A percentile compares a stretch with the other conserved stretches of the same genome.
Conservation (phyloP, 2,888 invertebrate species). For the Glaucopsyche alexis region DNA sequence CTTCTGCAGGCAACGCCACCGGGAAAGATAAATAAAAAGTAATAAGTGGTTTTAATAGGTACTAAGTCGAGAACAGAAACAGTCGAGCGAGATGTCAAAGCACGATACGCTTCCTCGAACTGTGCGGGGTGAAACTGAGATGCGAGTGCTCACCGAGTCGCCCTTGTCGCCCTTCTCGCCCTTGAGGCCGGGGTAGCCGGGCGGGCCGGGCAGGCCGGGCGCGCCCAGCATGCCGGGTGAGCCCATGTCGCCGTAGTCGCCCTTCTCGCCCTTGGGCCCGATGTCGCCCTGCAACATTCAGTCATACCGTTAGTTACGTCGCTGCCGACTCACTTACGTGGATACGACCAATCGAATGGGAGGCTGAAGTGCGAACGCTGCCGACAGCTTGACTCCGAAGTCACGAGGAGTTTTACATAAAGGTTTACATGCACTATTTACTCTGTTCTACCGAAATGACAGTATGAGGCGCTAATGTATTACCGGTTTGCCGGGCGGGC, state of each 20-base stretch:
- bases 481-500: slow-evolving; percentile 91
- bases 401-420: too few species aligned
- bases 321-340: too few species aligned
- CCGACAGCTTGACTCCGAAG: too few species aligned
- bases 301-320: too few species aligned
- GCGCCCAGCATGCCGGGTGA: slow-evolving; percentile 97
- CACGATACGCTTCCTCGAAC: too few species aligned
- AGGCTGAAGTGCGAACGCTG: too few species aligned
- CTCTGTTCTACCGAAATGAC: too few species aligned
- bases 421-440: background rate
- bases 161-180: slow-evolving; percentile 96
- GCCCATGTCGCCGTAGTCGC: slow-evolving; percentile 94
- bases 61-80: too few species aligned
- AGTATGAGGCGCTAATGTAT: background rate
- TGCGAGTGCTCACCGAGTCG: slow-evolving; percentile 86
- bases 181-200: slow-evolving; percentile 93
- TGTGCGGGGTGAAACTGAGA: too few species aligned
- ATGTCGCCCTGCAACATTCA: slow-evolving; percentile 82
- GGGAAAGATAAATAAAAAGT: slow-evolving; percentile 20
- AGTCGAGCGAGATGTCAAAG: too few species aligned
- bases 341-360: too few species aligned
- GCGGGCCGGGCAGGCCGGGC: slow-evolving; percentile 90
- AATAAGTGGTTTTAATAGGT: background rate
- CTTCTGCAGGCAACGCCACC: slow-evolving; percentile 77
- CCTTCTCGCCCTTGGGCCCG: slow-evolving; percentile 93